phyloP scores from a whole-genome alignment of 2,113 vertebrate genomes.

The Channa argus region DNA sequence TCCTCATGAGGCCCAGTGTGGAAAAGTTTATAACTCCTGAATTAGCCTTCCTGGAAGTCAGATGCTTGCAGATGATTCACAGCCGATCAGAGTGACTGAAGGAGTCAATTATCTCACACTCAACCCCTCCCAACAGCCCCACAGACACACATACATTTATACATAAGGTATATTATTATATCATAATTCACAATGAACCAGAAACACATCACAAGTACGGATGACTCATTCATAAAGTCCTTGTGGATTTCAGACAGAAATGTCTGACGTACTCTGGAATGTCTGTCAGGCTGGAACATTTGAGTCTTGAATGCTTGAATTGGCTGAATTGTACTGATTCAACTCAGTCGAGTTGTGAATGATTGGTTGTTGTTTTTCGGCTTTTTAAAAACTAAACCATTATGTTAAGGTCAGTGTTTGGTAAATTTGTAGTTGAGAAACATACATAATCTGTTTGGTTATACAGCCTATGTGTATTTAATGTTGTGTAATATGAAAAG shows the following conservation, averaged over 20 bases:
- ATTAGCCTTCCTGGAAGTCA: slow-evolving; percentile 70
- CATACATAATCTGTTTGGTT: slow-evolving; percentile 29
- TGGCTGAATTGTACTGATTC: slow-evolving; percentile 52
- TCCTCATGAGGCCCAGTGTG: slow-evolving; percentile 53
- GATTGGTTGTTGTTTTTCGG: slow-evolving; percentile 53
- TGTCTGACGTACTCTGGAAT: slow-evolving; percentile 4
- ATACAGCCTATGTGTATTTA: slow-evolving; percentile 32
- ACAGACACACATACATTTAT: neutral
- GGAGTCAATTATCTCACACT: slow-evolving; percentile 40
- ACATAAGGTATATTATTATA: slow-evolving; percentile 17
- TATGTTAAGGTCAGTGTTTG: slow-evolving; percentile 29
- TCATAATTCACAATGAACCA: slow-evolving; percentile 51
- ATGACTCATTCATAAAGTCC: slow-evolving; percentile 74
- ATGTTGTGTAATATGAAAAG: slow-evolving; percentile 27
- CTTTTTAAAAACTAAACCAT: slow-evolving; percentile 39
- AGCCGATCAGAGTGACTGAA: slow-evolving; percentile 52
- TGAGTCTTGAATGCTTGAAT: slow-evolving; percentile 44
- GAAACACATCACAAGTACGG: slow-evolving; percentile 33
- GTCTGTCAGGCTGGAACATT: slow-evolving; percentile 37
- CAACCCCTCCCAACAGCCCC: slow-evolving; percentile 3
- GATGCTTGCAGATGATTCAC: slow-evolving; percentile 68
- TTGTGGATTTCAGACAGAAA: slow-evolving; percentile 49
- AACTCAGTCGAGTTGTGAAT: slow-evolving; percentile 52
- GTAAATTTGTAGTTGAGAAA: slow-evolving; percentile 30
- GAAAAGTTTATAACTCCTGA: slow-evolving; percentile 61